Conservation (phyloP, 2,113 vertebrate genomes). For the Barnardius zonarius region DNA sequence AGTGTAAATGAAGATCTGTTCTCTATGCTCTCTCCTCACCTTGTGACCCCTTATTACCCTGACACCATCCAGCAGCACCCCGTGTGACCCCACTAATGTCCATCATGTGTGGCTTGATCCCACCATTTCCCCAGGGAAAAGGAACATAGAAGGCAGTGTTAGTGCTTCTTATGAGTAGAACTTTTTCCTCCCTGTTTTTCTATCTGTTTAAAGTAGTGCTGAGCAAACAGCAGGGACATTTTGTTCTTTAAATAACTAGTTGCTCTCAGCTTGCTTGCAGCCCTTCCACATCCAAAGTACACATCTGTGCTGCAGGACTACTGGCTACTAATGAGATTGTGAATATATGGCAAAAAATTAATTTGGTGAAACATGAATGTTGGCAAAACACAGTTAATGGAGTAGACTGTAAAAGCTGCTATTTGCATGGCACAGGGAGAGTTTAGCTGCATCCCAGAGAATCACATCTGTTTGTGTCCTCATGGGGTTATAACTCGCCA, state of each 20-base stretch:
- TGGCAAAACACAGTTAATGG: neutral
- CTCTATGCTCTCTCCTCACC: neutral
- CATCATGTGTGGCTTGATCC: neutral
- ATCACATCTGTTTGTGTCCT: constrained; percentile 8
- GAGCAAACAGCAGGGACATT: constrained; percentile 31
- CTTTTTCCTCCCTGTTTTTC: constrained; percentile 41
- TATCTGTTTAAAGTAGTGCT: constrained; percentile 36
- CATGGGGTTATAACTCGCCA: neutral
- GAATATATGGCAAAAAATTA: constrained; percentile 1
- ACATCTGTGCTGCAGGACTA: neutral
- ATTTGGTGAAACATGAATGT: neutral
- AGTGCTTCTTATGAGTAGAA: constrained; percentile 11
- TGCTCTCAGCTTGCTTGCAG: neutral
- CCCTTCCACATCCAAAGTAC: neutral
- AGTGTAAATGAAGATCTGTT: neutral
- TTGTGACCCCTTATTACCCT: neutral
- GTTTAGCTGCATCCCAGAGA: neutral
- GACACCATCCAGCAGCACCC: neutral
- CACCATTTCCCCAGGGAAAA: neutral
- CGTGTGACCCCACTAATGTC: neutral
- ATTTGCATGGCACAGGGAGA: neutral
- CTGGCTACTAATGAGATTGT: neutral
- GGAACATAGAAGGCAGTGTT: neutral
- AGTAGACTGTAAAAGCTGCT: neutral
- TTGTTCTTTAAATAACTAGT: constrained; percentile 33